These are phyloP conservation scores for Temnothorax curvispinosus DNA, from an alignment of 1,140 invertebrate genomes.

Conservation along the genomic window DNA sequence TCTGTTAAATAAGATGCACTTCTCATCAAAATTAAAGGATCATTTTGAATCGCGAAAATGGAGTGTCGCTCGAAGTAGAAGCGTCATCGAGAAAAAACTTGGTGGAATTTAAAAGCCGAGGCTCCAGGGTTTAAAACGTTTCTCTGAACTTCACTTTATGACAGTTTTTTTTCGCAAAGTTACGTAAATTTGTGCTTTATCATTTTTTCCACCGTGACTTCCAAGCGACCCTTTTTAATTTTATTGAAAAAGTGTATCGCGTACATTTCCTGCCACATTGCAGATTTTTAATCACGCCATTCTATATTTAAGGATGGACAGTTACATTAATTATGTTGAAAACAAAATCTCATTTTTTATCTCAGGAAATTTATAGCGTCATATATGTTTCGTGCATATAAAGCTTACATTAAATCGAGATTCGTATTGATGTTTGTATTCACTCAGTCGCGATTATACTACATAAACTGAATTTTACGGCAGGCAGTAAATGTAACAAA, in stretches of 20 bases:
- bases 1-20: background rate
- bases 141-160: background rate
- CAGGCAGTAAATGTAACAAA: background rate
- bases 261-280: background rate
- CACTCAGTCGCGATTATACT: background rate
- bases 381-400: no score
- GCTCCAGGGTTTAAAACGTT: conserved; percentile 3
- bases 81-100: background rate
- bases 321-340: background rate
- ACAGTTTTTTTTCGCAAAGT: conserved; percentile 3
- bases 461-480: background rate
- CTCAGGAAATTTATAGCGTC: background rate
- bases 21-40: conserved; percentile 6
- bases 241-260: background rate
- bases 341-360: background rate
- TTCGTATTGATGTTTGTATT: background rate
- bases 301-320: background rate
- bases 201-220: background rate
- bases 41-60: conserved; percentile 15
- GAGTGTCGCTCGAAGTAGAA: background rate
- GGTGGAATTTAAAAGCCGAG: conserved; percentile 13
- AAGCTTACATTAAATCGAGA: background rate
- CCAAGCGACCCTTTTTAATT: background rate
- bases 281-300: background rate
- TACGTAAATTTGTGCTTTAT: background rate